Conservation (phyloP, 2,888 invertebrate species). For the Icerya purchasi region DNA sequence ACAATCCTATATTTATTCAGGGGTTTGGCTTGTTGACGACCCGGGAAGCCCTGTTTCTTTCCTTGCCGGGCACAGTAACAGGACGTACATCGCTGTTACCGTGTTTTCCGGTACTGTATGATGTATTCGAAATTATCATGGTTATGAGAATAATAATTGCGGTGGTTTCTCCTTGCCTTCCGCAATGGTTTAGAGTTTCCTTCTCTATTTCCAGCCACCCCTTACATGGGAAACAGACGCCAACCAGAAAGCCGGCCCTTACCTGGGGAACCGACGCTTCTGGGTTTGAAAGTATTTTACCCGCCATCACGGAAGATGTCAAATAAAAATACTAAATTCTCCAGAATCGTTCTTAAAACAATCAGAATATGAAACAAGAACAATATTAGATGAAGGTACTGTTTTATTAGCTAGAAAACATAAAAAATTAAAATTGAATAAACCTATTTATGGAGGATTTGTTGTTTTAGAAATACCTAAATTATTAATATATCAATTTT, state of each 20-base stretch:
- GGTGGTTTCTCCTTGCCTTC: no score
- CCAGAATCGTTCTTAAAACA: slow-evolving; percentile 1
- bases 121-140: background rate
- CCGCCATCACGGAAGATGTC: no score
- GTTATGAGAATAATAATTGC: background rate
- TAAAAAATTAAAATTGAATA: slow-evolving; percentile 4
- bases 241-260: background rate
- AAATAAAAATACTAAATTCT: slow-evolving; percentile 6
- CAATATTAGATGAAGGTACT: slow-evolving; percentile 4
- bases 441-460: slow-evolving; percentile 3
- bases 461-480: background rate
- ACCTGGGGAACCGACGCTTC: no score
- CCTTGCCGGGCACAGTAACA: background rate
- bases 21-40: no score
- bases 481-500: slow-evolving; percentile 5
- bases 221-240: background rate
- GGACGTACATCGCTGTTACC: background rate
- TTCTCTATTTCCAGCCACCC: background rate
- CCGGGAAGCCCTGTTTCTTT: no score
- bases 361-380: slow-evolving; percentile 4
- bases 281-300: no score
- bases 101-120: background rate
- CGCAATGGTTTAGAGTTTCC: background rate
- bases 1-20: no score
- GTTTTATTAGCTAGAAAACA: no score